Conservation (phyloP, 2,113 vertebrate species). For the Entelurus aequoreus region DNA sequence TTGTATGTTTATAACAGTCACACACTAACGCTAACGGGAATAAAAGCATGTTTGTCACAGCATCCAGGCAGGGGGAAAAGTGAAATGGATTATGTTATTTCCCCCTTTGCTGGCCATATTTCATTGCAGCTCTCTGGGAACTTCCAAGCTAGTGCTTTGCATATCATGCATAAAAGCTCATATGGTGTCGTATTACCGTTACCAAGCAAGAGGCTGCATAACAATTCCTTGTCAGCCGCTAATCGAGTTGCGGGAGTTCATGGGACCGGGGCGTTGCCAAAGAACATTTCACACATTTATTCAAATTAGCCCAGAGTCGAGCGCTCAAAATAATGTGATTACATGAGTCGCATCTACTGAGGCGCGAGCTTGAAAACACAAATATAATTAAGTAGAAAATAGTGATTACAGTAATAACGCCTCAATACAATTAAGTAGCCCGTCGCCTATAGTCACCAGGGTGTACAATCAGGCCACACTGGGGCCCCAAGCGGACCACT, state of each 20-base stretch:
- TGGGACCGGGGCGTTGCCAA: constrained; percentile 71
- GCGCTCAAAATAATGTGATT: constrained; percentile 64
- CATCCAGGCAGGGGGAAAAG: constrained; percentile 32
- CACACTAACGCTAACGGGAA: constrained; percentile 54
- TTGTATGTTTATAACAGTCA: constrained; percentile 48
- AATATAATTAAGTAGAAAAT: not conserved
- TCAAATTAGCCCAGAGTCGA: constrained; percentile 74
- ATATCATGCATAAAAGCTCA: constrained; percentile 62
- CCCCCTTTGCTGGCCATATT: constrained; percentile 52
- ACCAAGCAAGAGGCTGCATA: constrained; percentile 66
- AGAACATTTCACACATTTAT: constrained; percentile 73
- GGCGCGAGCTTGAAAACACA: not conserved
- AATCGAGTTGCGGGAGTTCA: constrained; percentile 75
- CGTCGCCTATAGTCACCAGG: too few species aligned
- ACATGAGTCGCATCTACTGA: constrained; percentile 62
- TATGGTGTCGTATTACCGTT: constrained; percentile 72
- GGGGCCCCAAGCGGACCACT: too few species aligned
- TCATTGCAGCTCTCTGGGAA: constrained; percentile 54
- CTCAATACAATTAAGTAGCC: too few species aligned
- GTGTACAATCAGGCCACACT: too few species aligned
- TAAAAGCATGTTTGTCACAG: constrained; percentile 60
- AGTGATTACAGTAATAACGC: too few species aligned
- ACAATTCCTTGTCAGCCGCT: constrained; percentile 72
- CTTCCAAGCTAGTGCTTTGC: constrained; percentile 54
- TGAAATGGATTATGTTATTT: constrained; percentile 65